Base-by-base conservation (phyloP, 2,888 invertebrate species). In the Spilosoma lubricipeda region DNA sequence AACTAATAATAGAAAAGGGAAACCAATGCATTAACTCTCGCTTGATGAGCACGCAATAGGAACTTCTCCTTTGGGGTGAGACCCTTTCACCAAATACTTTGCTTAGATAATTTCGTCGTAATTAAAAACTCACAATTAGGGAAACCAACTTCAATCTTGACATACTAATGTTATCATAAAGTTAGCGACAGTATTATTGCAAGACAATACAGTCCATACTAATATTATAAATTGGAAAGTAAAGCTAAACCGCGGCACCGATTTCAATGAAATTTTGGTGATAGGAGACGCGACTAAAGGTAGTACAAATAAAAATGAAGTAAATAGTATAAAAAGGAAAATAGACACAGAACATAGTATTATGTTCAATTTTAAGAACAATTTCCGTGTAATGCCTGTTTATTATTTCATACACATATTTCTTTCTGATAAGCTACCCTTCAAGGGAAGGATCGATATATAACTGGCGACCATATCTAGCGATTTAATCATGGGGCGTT, bases 1-100 rank as follows among this genome's bases (percentile, higher is more conserved):
- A 84, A 85, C 86, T 88, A 88, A 85, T 87, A 85, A 87, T 89
- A 87, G 87, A 84, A 88, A 82, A 84, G 80, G 75, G 77, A 83
- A 83, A 83, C 81, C 83, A 87, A 87, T 88, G 85, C 85, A 88
- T 88, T 88, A 85, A 83, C 83, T 86, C 79, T 82, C 79, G 69
- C 72, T 74, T 79, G 65, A 74, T 75, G 80, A 76, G 71, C 78
- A 79, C 80, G 80, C 73, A 73, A 81, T 80, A 39, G 74, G 68
- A 74, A 56, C 70, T 79, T 78, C 72, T 73, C 76, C 76, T 76
- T 78, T 74, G 45, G 77, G 77, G 74, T 15, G 65, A 30, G 56
- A 56, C 33, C 63, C 71, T 39, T 45, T 72, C 39, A 56, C 65
- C 70, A 67, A 81, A 78, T 70, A 82, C 70, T 75, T 76, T 59